A percentile compares a stretch with the other conserved stretches of the same genome.
phyloP scores from a whole-genome alignment of 2,113 vertebrate genomes.

The Nycticryphes semicollaris region DNA sequence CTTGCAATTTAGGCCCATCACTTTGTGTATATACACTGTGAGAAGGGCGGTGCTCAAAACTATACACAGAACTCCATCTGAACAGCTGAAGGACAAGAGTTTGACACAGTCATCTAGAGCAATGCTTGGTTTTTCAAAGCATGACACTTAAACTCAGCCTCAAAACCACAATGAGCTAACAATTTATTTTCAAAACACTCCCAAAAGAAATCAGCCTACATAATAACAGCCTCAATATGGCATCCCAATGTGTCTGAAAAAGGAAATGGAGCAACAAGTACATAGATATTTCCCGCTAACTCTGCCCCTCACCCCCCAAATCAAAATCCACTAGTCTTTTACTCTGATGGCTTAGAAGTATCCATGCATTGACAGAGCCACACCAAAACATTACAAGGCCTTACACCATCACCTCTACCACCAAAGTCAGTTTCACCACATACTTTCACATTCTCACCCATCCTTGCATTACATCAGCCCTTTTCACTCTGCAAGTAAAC shows the following conservation, averaged over 20 bases:
- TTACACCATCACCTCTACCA: not conserved
- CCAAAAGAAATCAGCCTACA: not conserved
- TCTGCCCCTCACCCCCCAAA: not conserved
- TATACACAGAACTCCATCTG: not conserved
- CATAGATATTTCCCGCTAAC: not conserved
- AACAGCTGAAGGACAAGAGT: not conserved
- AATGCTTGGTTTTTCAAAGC: not conserved
- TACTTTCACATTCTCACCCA: not conserved
- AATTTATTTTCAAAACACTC: not conserved
- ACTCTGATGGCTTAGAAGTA: not conserved
- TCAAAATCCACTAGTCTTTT: not conserved
- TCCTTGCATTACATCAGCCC: not conserved
- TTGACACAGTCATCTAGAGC: not conserved
- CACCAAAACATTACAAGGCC: not conserved
- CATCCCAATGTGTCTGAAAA: not conserved
- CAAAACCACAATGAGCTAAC: not conserved
- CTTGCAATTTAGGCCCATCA: not conserved
- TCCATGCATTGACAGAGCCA: not conserved
- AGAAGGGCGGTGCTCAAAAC: not conserved
- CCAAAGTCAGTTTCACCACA: not conserved
- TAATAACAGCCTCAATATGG: not conserved
- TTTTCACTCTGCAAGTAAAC: not conserved
- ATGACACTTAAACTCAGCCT: not conserved
- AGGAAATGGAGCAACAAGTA: not conserved
- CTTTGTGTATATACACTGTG: not conserved